phyloP scores from a whole-genome alignment of 23 tunicate genomes.

The Diplosoma virens region DNA sequence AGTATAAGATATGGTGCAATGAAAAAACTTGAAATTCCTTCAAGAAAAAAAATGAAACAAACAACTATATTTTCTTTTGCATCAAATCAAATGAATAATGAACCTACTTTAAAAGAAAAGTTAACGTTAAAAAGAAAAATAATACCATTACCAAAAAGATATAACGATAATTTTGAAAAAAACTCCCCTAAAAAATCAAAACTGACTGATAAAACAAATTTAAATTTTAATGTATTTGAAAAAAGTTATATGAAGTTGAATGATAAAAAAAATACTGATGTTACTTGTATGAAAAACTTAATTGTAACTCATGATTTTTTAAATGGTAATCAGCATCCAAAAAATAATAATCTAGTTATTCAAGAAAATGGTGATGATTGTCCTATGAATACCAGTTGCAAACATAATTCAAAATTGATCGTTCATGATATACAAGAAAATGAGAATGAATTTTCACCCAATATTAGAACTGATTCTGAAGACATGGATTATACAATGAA shows the following conservation, averaged over 20 bases:
- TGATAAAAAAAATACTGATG: no score
- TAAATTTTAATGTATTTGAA: no score
- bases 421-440: no score
- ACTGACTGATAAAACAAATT: no score
- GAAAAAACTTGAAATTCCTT: slow-evolving; percentile 23
- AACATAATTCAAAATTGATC: no score
- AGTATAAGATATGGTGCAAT: slow-evolving; percentile 26
- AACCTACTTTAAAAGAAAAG: background rate
- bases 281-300: background rate
- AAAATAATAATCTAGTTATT: background rate
- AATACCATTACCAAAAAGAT: background rate
- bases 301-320: background rate
- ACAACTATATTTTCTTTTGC: background rate
- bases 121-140: background rate
- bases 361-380: background rate
- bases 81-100: background rate
- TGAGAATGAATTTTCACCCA: no score
- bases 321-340: background rate
- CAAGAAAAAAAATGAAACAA: slow-evolving; percentile 15
- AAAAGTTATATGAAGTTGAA: no score
- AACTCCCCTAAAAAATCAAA: background rate
- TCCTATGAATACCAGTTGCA: no score
- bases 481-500: slow-evolving; percentile 37
- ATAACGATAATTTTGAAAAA: background rate
- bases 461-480: no score